Conservation (phyloP, 2,113 vertebrate species). For the Mirounga angustirostris region DNA sequence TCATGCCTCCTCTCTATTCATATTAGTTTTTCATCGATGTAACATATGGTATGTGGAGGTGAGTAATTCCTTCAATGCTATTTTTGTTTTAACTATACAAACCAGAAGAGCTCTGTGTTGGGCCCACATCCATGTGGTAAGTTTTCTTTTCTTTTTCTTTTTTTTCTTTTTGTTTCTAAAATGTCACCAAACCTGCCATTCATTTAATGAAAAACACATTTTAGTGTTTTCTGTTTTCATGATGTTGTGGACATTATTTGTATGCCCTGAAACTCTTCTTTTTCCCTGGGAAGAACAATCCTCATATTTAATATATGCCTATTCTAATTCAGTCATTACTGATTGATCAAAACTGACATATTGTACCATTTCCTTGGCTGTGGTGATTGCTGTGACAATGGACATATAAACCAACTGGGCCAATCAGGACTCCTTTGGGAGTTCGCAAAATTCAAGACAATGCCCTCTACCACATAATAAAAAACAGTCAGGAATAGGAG, state of each 20-base stretch:
- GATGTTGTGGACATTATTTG: neutral
- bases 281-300: neutral
- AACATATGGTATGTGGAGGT: slow-evolving; percentile 76
- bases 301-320: neutral
- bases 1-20: neutral
- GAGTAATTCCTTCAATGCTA: slow-evolving; percentile 73
- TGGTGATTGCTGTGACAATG: neutral
- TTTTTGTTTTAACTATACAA: slow-evolving; percentile 70
- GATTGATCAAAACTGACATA: neutral
- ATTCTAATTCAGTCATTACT: neutral
- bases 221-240: neutral
- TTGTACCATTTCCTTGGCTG: neutral
- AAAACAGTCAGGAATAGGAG: neutral
- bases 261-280: neutral
- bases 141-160: neutral
- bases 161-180: neutral
- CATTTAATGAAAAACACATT: slow-evolving; percentile 9
- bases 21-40: neutral
- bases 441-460: neutral
- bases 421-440: neutral
- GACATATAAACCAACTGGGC: neutral
- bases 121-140: slow-evolving; percentile 25
- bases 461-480: neutral
- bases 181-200: neutral
- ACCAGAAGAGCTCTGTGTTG: slow-evolving; percentile 52